These are phyloP conservation scores for Limnephilus marmoratus DNA, from an alignment of 2,888 invertebrate genomes.

Conservation along the genomic window DNA sequence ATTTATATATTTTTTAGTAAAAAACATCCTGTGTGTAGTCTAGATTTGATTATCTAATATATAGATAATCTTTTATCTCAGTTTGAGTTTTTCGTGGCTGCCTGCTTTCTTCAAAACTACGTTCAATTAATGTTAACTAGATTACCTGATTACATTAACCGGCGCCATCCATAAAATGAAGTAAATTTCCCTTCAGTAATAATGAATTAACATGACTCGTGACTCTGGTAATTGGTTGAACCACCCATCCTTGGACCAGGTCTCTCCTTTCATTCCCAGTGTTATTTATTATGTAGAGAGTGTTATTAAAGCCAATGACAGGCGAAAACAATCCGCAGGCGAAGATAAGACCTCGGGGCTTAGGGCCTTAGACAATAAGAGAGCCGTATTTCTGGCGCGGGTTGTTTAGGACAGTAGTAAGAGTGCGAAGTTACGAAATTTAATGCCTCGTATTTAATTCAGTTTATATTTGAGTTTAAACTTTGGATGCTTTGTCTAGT, in stretches of 20 bases:
- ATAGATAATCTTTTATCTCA: too few species aligned
- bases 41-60: too few species aligned
- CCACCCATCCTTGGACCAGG: too few species aligned
- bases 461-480: background rate
- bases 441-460: background rate
- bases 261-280: background rate
- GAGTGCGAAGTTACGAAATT: background rate
- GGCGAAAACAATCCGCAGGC: conserved; percentile 22
- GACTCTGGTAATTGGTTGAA: background rate
- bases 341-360: background rate
- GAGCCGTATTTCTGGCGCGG: background rate
- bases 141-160: background rate
- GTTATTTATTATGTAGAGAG: conserved; percentile 35
- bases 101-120: too few species aligned
- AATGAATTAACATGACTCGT: conserved; percentile 11
- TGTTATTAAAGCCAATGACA: conserved; percentile 15
- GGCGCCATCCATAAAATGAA: background rate
- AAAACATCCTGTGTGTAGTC: too few species aligned
- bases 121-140: too few species aligned
- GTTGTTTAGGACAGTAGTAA: background rate
- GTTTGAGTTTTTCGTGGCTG: too few species aligned
- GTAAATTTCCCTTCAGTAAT: background rate
- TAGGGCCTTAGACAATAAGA: background rate
- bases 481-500: background rate
- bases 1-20: too few species aligned